Evolutionary conservation across 2,113 vertebrate species (phyloP), one percentile per base, ranked within the genome.

Genomic region (Halcyon senegalensis): DNA sequence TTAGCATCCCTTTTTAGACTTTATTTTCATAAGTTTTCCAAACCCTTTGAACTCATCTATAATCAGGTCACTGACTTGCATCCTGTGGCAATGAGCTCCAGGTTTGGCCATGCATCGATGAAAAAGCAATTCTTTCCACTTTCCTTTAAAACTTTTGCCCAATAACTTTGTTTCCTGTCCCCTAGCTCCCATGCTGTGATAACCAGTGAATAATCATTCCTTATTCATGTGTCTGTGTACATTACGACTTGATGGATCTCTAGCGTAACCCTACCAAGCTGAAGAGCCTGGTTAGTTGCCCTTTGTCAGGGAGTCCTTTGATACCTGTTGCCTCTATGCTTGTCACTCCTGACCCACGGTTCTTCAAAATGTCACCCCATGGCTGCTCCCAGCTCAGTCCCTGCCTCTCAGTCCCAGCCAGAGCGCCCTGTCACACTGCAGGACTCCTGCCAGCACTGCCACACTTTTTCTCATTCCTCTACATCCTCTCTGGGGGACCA

Each of bases 401-500:
- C 41, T 50, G 43, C 25, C 66, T 67, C 69, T 64, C 20, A n/a
- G 13, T 84, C 35, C 20, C 30, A 48, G 51, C 23, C 77, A 84
- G 83, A 92, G 46, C 11, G 13, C 58, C 23, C 21, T 46, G 46
- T 41, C 67, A 94, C 83, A 31, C 44, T 60, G 73, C 59, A 92
- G 63, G n/a, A 74, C 39, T 92, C 41, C 63, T 81, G 84, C 70
- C 79, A 94, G 88, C 55, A 72, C 80, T n/a, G 62, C 73, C 73
- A 89, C 87, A 44, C 60, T 94, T 84, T 63, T 94, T 84, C 76
- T 90, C 64, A 74, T 89, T 96, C 73, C 41, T 44, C 27, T 94
- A 24, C 16, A 23, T 87, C 39, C 91, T 93, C 80, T 92, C 77
- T 72, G 21, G 27, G 69, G 80, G 60, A 94, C 27, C 8, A 59